phyloP scores from a whole-genome alignment of 2,113 vertebrate genomes.

The Ginglymostoma cirratum region DNA sequence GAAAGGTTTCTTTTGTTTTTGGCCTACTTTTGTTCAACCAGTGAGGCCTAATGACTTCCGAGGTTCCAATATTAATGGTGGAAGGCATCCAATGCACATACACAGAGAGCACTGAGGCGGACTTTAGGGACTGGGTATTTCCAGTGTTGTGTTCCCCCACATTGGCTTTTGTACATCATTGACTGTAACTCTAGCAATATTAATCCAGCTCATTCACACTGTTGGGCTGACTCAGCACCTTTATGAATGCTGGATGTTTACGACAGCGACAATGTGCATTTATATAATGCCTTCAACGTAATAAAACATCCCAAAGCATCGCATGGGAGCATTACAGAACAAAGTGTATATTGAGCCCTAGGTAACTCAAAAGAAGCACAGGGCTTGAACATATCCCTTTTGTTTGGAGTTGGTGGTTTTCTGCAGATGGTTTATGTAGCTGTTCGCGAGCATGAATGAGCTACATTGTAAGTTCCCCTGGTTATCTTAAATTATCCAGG shows the following conservation, averaged over 20 bases:
- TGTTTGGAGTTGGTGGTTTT: no score
- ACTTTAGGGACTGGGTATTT: neutral
- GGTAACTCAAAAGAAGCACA: no score
- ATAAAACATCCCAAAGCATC: neutral
- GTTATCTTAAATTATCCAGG: no score
- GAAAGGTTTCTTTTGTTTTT: neutral
- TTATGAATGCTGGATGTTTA: neutral
- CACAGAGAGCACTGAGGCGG: neutral
- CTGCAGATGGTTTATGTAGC: no score
- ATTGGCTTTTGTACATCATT: neutral
- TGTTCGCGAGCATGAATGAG: no score
- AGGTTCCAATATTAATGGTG: neutral
- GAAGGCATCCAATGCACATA: neutral
- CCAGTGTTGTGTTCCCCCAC: neutral
- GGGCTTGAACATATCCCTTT: no score
- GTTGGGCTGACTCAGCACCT: neutral
- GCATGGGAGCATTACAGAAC: no score
- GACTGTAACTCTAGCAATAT: neutral
- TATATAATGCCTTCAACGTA: neutral
- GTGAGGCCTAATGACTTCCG: neutral
- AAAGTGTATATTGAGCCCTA: no score
- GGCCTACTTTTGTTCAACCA: neutral
- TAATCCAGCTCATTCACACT: neutral
- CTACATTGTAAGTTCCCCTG: no score
- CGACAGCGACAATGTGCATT: neutral